These are phyloP conservation scores for Chaitophorus viminalis DNA, from an alignment of 2,888 invertebrate species.

Conservation along the genomic window DNA sequence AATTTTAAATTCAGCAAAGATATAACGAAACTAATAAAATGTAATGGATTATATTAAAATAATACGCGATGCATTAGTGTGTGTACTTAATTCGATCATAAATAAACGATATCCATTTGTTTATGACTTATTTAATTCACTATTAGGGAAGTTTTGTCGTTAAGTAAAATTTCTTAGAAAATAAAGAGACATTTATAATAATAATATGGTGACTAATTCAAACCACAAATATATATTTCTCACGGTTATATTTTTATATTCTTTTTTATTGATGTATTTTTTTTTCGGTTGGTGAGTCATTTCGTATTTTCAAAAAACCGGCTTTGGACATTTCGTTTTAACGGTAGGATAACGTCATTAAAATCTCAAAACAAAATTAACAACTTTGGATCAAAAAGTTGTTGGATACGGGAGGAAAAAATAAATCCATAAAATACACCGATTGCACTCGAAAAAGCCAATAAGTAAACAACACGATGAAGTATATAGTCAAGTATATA, in stretches of 20 bases:
- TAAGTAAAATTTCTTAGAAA: conserved; percentile 7
- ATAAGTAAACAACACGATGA: background rate
- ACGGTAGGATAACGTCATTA: conserved; percentile 13
- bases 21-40: conserved; percentile 19
- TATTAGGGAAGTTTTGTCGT: conserved; percentile 16
- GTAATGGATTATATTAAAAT: background rate
- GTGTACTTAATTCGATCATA: conserved; percentile 6
- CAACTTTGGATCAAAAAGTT: conserved; percentile 20
- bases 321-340: conserved; percentile 11
- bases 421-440: background rate
- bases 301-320: conserved; percentile 39
- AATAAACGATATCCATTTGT: conserved; percentile 35
- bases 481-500: too few relatives aligned
- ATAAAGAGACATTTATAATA: background rate
- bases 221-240: conserved; percentile 20
- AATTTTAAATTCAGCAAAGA: background rate
- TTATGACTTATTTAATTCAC: conserved; percentile 34
- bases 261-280: conserved; percentile 14
- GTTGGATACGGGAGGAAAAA: background rate
- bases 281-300: conserved; percentile 27
- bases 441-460: background rate
- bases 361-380: conserved; percentile 19
- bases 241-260: conserved; percentile 33
- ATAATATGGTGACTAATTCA: conserved; percentile 25
- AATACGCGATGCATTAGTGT: background rate